These are phyloP conservation scores for Tetraodon nigroviridis DNA, from an alignment of 2,113 vertebrate species.

Conservation along the genomic window DNA sequence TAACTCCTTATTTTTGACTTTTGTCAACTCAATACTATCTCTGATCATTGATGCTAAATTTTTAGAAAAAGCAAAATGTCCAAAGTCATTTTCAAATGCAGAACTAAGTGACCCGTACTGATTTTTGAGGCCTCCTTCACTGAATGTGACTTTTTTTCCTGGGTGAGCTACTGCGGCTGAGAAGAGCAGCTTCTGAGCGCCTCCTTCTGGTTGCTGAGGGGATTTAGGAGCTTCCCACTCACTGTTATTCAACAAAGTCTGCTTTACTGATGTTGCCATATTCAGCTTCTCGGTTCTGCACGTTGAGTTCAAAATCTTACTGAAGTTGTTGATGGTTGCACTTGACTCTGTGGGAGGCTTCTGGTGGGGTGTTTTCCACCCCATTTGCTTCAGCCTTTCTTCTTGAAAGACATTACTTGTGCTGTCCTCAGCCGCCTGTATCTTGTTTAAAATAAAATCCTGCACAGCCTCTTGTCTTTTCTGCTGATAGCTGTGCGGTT, in stretches of 20 bases:
- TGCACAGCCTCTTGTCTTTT: slow-evolving; percentile 46
- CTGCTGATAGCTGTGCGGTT: slow-evolving; percentile 43
- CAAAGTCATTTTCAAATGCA: slow-evolving; percentile 50
- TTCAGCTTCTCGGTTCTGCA: slow-evolving; percentile 51
- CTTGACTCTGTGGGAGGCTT: slow-evolving; percentile 17
- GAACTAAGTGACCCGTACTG: slow-evolving; percentile 54
- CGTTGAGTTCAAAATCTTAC: slow-evolving; percentile 45
- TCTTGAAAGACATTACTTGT: slow-evolving; percentile 12
- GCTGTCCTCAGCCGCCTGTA: slow-evolving; percentile 44
- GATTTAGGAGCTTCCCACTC: slow-evolving; percentile 22
- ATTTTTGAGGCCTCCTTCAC: slow-evolving; percentile 89
- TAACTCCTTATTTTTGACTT: slow-evolving; percentile 66
- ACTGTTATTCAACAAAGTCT: slow-evolving; percentile 33
- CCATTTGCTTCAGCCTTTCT: slow-evolving; percentile 6
- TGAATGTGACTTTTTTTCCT: slow-evolving; percentile 53
- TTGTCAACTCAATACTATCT: slow-evolving; percentile 85
- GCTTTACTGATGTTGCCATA: slow-evolving; percentile 36
- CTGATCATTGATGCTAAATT: slow-evolving; percentile 71
- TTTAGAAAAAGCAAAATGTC: slow-evolving; percentile 63
- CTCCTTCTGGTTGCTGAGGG: slow-evolving; percentile 21
- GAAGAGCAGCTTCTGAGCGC: background rate
- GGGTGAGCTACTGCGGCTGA: slow-evolving; percentile 41
- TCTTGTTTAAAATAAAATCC: slow-evolving; percentile 33
- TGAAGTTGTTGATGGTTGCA: slow-evolving; percentile 50
- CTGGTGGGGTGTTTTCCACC: background rate